Base-by-base conservation (phyloP, 2,888 invertebrate genomes). In the Heliconius sara region DNA sequence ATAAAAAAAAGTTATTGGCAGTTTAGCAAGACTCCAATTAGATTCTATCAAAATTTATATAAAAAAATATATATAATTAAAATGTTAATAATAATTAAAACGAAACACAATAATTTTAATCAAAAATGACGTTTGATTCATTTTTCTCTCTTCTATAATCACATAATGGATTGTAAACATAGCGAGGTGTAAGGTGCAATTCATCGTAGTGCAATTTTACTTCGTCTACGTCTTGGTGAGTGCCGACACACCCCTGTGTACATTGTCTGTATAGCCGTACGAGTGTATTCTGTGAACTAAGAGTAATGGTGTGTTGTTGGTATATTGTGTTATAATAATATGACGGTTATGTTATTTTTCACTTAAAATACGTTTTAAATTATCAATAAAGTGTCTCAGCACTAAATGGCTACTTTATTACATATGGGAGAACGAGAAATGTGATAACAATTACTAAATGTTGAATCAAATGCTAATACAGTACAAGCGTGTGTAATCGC, bases 151-250 rank as follows among this genome's bases (percentile, higher is more conserved):
- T 52, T 57, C n/a, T 34, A 52, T 67, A 75, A 67, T 81, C 27
- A 63, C 78, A 74, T 80, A 80, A 80, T 82, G 90, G 91, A 88
- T 89, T 87, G 89, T 87, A 89, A 91, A 90, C 87, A 89, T 81
- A 80, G 84, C 79, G 78, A 81, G 84, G 81, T 78, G 84, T 82
- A 83, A 84, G 85, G 85, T 89, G 90, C 90, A 91, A 90, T 91
- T 89, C 89, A 90, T 92, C 92, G 89, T 86, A 88, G 86, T 90
- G 89, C 91, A 91, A 88, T 88, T 84, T 85, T 87, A 88, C 89
- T 86, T 83, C 87, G 83, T 73, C 34, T 60, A 73, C 73, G 39
- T 73, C 73, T 73, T 73, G 25, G 57, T 57, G 72, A 34, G 72
- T 72, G 74, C 63, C 25, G 27, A 25, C 65, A 75, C 75, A 65